Evolutionary conservation across 2,113 vertebrate genomes (phyloP).

Genomic region (Serilophus lunatus): DNA sequence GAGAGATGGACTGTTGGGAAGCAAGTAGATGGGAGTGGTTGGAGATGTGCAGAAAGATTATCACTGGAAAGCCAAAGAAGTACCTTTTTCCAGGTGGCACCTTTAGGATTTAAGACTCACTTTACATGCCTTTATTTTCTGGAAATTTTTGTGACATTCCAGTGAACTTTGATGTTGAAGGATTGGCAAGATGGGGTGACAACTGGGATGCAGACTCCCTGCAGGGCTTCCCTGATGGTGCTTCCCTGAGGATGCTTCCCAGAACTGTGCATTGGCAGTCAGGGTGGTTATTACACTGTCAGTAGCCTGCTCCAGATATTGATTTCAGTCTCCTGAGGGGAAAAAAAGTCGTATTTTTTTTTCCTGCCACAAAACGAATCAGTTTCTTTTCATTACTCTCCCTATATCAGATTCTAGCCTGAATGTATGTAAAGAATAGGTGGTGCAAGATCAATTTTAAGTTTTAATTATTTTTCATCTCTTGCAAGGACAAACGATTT

Average conservation of each 20-base stretch:
- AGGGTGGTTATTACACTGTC: neutral
- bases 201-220: neutral
- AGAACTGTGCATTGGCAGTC: neutral
- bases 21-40: neutral
- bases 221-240: neutral
- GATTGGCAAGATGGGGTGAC: neutral
- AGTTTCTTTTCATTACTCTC: slow-evolving; percentile 54
- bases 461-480: slow-evolving; percentile 74
- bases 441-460: slow-evolving; percentile 37
- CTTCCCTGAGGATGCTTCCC: neutral
- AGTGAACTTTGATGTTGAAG: neutral
- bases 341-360: neutral
- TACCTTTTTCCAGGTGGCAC: neutral
- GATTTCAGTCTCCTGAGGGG: neutral
- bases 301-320: neutral
- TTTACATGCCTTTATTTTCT: neutral
- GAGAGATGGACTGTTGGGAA: neutral
- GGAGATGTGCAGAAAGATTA: neutral
- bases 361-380: neutral
- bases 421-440: slow-evolving; percentile 48
- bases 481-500: neutral
- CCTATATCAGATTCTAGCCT: slow-evolving; percentile 2
- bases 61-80: neutral
- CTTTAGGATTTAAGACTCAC: neutral
- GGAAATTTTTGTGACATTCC: rapidly evolving